Evolutionary conservation across 2,888 invertebrate species (phyloP), one percentile per base, ranked within the genome.

Genomic region (Endomychus coccineus): DNA sequence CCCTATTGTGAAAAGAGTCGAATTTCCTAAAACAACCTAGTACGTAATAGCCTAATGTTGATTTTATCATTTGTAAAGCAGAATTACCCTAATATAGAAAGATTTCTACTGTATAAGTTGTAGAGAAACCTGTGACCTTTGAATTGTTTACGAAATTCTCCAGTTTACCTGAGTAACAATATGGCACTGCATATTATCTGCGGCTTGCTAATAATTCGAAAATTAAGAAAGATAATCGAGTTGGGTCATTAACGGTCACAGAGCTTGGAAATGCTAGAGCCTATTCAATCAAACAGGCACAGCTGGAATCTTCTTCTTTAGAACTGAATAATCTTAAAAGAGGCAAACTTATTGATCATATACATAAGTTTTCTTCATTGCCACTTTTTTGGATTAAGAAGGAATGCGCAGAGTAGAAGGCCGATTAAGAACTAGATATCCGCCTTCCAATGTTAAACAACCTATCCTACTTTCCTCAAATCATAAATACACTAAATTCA

Each of bases 401-500:
- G 19, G 7, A 5, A 7, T 30, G 9, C 9, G 29, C n/a, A 27
- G 39, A 10, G 35, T 39, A 11, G 39, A 30, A 19, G 35, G 39
- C 14, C 16, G 40, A 12, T 15, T 40, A 36, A 27, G 21, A 31
- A 23, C 33, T 17, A 14, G 36, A 15, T 5, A 19, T 16, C 14
- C 25, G 19, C n/a, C 36, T 7, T 36, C 21, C 27, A 12, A 36
- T 21, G 15, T 17, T 7, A 31, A 36, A 31, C 34, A 32, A 14
- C 25, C 40, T n/a, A 16, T 35, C 16, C 14, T 39, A 6, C 13
- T 39, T 11, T 21, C 27, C n/a, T 28, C 34, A n/a, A 28, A 16
- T 2, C 34, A 39, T 30, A 11, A 29, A 12, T 36, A 40, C 12
- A 39, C 39, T 7, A 19, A 22, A 12, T 23, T 39, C 11, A 9